Conservation (phyloP, 2,888 invertebrate species). For the Plemyria rubiginata region DNA sequence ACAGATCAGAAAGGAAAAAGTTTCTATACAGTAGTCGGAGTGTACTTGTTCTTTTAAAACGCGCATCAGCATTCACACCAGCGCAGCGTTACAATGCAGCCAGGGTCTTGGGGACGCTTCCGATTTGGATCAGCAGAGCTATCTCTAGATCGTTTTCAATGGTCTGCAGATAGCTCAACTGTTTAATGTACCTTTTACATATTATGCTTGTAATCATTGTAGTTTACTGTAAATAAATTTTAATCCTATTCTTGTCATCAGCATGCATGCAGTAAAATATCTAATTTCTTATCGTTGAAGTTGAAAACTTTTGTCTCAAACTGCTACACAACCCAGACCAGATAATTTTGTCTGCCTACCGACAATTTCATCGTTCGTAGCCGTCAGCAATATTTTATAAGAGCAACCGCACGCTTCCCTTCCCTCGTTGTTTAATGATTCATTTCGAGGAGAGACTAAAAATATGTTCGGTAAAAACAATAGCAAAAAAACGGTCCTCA, state of each 20-base stretch:
- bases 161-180: too few relatives aligned
- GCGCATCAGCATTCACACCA: too few relatives aligned
- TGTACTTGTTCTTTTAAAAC: too few relatives aligned
- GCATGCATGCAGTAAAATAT: neutral
- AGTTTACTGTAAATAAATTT: neutral
- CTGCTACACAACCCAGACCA: conserved; percentile 1
- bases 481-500: conserved; percentile 33
- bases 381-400: conserved; percentile 42
- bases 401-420: conserved; percentile 41
- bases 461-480: conserved; percentile 57
- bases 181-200: too few relatives aligned
- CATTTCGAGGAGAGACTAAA: conserved; percentile 56
- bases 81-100: too few relatives aligned
- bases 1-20: neutral
- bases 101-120: too few relatives aligned
- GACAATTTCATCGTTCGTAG: conserved; percentile 34
- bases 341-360: conserved; percentile 12
- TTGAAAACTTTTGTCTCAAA: neutral
- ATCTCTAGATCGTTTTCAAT: too few relatives aligned
- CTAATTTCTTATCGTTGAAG: neutral
- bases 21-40: too few relatives aligned
- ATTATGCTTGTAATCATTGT: too few relatives aligned
- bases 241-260: neutral
- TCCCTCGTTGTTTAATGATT: conserved; percentile 51
- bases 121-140: too few relatives aligned